Evolutionary conservation across 2,113 vertebrate genomes (phyloP), one percentile per base, ranked within the genome.

Genomic region (Chloropsis hardwickii): DNA sequence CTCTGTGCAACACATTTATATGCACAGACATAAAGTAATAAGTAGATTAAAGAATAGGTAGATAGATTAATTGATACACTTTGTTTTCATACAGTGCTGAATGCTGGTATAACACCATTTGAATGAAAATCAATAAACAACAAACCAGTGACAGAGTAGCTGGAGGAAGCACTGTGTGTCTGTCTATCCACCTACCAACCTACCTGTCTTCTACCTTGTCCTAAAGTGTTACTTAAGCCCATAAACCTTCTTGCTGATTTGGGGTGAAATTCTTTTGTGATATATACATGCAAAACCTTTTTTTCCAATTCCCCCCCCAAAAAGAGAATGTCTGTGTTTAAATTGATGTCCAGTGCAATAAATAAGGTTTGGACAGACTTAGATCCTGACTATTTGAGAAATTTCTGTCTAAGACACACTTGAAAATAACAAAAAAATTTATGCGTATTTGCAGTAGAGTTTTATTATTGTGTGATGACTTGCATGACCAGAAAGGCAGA

Each of bases 41-140:
- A 80, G 19, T 31, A 64, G 48, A 72, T 61, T 82, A 86, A 93
- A 77, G 45, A 88, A 80, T 7, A 76, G 61, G 22, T 83, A 56
- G 45, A 10, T 3, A 45, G 61, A 70, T 66, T 24, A 76, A 83
- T 33, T 47, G 78, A 37, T 88, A 62, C 0, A 4, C 24, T 56
- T 18, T 1, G 5, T 31, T 86, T 83, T 60, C 42, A 19, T 11
- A 31, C 5, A 10, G 10, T 25, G n/a, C 39, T 73, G 51, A 73
- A 33, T 9, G 13, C 25, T 50, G 42, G 12, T 54, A 12, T 45
- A 66, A 65, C 51, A 14, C 2, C 27, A 9, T 60, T 69, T n/a
- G 29, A 88, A n/a, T 44, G 47, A 54, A 93, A 92, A 90, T 61
- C 57, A 79, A 50, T 66, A 73, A 90, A 72, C 23, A 87, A 12